Evolutionary conservation across 2,888 invertebrate genomes (phyloP), one percentile per base, ranked within the genome.

Genomic region (Iphiclides podalirius): DNA sequence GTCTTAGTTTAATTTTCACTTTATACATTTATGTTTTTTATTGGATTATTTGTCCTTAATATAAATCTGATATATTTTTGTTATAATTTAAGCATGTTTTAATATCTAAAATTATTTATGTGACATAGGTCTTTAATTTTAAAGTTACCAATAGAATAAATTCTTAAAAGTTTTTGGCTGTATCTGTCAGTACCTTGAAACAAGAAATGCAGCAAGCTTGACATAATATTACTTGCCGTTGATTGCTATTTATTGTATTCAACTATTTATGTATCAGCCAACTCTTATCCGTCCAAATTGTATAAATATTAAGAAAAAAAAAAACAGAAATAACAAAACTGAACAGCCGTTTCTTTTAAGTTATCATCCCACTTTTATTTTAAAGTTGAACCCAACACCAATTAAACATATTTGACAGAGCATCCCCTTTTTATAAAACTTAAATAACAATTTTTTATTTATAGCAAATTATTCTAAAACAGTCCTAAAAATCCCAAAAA

Each of bases 141-240:
- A 81, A 78, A 86, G 88, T 88, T 88, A 88, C 88, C 88, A 86
- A 76, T 87, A 85, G 78, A 67, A 64, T 80, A 76, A 78, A 75
- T 66, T 64, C 51, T 59, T 55, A 55, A 61, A 57, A 44, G 46
- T 52, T 47, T 61, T 59, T 55, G 60, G 59, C 61, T 55, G 54
- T 53, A 52, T 51, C 36, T 12, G 12, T 36, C 34, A 52, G 52
- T 58, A 54, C 38, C 52, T 54, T 57, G 39, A 54, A 47, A 49
- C 54, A 54, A 39, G 54, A 53, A 47, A 47, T 52, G 34, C 40
- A 54, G 52, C 55, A 52, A 61, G 54, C 55, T 59, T 56, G 54
- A 51, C 49, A 42, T 58, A 58, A 62, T 56, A 60, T 62, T 62
- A 79, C 85, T 85, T 85, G 84, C 86, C 84, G 77, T 72, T 70